Percentiles rank a stretch among this genome's conserved stretches.
Conservation (phyloP, 2,888 invertebrate species). For the Drosophila merina region DNA sequence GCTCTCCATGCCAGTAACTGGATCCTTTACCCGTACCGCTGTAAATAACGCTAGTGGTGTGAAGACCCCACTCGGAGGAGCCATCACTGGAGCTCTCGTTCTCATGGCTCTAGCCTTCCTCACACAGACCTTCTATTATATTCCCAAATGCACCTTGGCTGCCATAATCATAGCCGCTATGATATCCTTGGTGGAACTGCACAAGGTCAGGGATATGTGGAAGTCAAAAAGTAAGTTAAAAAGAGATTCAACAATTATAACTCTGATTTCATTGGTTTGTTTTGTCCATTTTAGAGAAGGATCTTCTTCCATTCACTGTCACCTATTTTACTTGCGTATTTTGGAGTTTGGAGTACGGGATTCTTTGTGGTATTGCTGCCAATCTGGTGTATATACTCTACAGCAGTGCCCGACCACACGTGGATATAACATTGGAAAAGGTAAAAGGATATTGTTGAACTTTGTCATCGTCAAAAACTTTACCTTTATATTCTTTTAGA, state of each 20-base stretch:
- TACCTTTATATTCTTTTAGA: slow-evolving; percentile 57
- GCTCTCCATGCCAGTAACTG: slow-evolving; percentile 94
- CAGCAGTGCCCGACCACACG: slow-evolving; percentile 92
- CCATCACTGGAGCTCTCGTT: slow-evolving; percentile 91
- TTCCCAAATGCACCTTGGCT: slow-evolving; percentile 93
- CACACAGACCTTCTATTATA: slow-evolving; percentile 93
- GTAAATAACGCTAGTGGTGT: slow-evolving; percentile 97
- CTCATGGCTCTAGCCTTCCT: slow-evolving; percentile 91
- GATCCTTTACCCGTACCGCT: slow-evolving; percentile 94
- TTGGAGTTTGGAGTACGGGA: slow-evolving; percentile 94
- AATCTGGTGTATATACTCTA: slow-evolving; percentile 93
- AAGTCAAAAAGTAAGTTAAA: slow-evolving; percentile 88
- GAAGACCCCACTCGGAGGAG: slow-evolving; percentile 91
- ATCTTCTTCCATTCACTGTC: slow-evolving; percentile 92
- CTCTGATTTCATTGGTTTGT: background rate
- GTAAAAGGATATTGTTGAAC: slow-evolving; percentile 56
- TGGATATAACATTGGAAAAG: slow-evolving; percentile 85
- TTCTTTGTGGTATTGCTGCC: slow-evolving; percentile 91
- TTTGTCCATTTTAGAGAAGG: slow-evolving; percentile 87
- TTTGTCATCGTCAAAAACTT: background rate
- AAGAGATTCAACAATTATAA: background rate
- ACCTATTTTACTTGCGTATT: slow-evolving; percentile 93
- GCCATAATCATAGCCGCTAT: slow-evolving; percentile 96
- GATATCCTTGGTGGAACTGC: slow-evolving; percentile 91
- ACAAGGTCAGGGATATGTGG: slow-evolving; percentile 89